Base-by-base conservation (phyloP, 2,797 vertebrate genomes). In the Spinus olivaceus region DNA sequence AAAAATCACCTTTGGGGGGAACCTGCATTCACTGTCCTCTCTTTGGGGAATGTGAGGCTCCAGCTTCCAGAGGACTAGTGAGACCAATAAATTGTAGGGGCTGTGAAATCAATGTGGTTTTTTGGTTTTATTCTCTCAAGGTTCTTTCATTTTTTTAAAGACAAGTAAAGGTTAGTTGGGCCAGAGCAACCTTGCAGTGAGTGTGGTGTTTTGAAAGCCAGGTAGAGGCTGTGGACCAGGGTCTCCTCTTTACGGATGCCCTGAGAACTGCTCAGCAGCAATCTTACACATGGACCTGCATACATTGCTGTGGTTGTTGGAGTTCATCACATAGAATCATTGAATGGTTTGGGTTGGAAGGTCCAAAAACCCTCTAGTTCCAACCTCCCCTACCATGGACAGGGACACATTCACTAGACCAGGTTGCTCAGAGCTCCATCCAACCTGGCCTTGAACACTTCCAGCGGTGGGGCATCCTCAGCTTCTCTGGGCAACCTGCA, bases 131-230 rank as follows among this genome's bases (percentile, higher is more conserved):
- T 71, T 9, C 28, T 91, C 50, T 51, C 51, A 56, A 59, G 53
- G 30, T 41, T 60, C 9, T 64, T 92, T 90, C 11, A 23, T 17
- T 91, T 67, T 19, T 37, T 64, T 44, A 77, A 81, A 63, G 51
- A 33, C 37, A 63, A 35, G 15, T 72, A 35, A 63, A 41, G 14
- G 15, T 61, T 90, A 18, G 9, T 41, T 56, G 32, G 30, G 16
- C 14, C 64, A 39, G 22, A 92, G 37, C 23, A 60, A 11, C 14
- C 37, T 76, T 73, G 17, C 17, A 37, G 18, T 50, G 50, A 59
- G 18, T 0, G 0, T 67, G 33, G 27, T 69, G 28, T 27, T 91
- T 27, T 20, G 19, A 66, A 64, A 60, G 22, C 13, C 10, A 18
- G 6, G 23, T 14, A 32, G 14, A 56, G n/a, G 12, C 15, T 64